These are phyloP conservation scores for Drosophila ezoana DNA, from an alignment of 2,888 invertebrate genomes.

Conservation along the genomic window DNA sequence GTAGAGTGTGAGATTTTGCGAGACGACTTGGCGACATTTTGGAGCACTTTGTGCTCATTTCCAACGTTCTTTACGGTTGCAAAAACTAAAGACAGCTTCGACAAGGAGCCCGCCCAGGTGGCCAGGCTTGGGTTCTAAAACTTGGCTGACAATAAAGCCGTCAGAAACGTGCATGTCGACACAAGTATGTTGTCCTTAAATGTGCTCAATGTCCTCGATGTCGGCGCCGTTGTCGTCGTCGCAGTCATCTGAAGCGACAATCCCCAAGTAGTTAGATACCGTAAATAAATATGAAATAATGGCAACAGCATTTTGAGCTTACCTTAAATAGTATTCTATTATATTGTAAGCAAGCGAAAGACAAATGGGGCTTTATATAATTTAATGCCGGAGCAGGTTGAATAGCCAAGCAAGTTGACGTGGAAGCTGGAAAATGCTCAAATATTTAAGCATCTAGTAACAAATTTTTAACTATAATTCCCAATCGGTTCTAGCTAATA, in stretches of 20 bases:
- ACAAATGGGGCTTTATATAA: too few species aligned
- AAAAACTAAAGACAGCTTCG: conserved; percentile 47
- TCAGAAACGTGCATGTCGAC: conserved; percentile 71
- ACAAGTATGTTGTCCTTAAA: conserved; percentile 55
- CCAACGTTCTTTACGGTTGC: conserved; percentile 25
- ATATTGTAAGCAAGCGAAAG: too few species aligned
- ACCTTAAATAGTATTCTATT: too few species aligned
- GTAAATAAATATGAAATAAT: conserved; percentile 33
- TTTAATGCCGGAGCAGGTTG: too few species aligned
- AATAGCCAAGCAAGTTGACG: too few species aligned
- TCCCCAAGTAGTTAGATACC: conserved; percentile 54
- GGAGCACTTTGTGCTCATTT: conserved; percentile 76
- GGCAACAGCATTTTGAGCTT: conserved; percentile 14
- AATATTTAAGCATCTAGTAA: too few species aligned
- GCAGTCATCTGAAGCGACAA: conserved; percentile 47
- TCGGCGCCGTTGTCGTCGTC: conserved; percentile 23
- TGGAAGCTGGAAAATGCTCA: too few species aligned
- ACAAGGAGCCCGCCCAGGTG: conserved; percentile 35
- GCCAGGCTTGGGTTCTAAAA: conserved; percentile 2
- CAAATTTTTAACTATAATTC: too few species aligned
- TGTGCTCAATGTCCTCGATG: conserved; percentile 36
- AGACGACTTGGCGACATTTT: conserved; percentile 72
- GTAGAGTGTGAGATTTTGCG: conserved; percentile 31
- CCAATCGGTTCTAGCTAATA: too few species aligned
- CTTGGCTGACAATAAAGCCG: conserved; percentile 69